Evolutionary conservation across 2,113 vertebrate genomes (phyloP), one percentile per base, ranked within the genome.

Genomic region (Struthidea cinerea): DNA sequence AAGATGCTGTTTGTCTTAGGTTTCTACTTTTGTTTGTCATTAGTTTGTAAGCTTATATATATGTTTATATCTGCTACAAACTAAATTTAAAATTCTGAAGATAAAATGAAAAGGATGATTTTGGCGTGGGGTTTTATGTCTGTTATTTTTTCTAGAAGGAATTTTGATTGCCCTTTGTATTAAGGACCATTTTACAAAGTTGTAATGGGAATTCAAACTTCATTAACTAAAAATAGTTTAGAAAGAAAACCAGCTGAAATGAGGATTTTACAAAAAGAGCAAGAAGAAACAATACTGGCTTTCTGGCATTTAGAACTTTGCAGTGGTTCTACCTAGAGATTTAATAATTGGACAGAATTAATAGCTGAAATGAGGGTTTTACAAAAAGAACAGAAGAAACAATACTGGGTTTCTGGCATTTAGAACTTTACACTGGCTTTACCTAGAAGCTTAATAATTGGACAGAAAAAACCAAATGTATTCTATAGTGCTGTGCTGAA

Each of bases 261-360:
- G 1, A 84, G 11, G 8, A 8, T 13, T 89, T 68, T 76, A 52
- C 19, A 71, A 53, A 94, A 77, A 35, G 21, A 80, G 15, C n/a
- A 78, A 46, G 22, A 22, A 74, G 73, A 75, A 86, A 68, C 49
- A 71, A 53, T 84, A 23, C 46, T 39, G 13, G 7, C 27, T 84
- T 49, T 91, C 69, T 90, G 89, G 32, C 61, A 87, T 84, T 94
- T 89, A 35, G n/a, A 77, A 57, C 70, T 87, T 84, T 78, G 81
- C 6, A 6, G 22, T 70, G 52, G 24, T 10, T 83, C 13, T 84
- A 64, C n/a, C 41, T 83, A 52, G 52, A 76, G 47, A 46, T 88
- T 82, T 91, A 94, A 79, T 94, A 86, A 91, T 80, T 87, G 86
- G 52, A 71, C 71, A 89, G 35, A 53, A 71, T 55, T 70, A 75